Base-by-base conservation (phyloP, 2,888 invertebrate genomes). In the Hemaris fuciformis region DNA sequence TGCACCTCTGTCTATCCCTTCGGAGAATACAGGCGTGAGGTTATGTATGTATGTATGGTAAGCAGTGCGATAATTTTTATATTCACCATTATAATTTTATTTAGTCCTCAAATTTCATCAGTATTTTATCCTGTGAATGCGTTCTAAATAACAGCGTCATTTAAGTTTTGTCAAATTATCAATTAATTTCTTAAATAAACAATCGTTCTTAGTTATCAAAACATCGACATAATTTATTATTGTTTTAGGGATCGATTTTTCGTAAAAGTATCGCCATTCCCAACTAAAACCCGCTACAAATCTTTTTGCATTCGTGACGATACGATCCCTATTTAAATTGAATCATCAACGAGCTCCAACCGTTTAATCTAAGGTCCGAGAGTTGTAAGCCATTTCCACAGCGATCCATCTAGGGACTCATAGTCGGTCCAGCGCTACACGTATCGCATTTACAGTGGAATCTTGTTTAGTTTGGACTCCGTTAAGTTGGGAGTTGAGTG, bases 281-380 rank as follows among this genome's bases (percentile, higher is more conserved):
- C 27, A 20, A 18, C 45, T 45, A 15, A 2, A 38, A n/a, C 38
- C n/a, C 38, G 2, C 38, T 38, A 31, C 18, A 53, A 53, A 53
- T 31, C 8, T 18, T 5, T 48, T 15, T 3, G 4, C n/a, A 46
- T 1, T 18, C 25, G 8, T 18, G 27, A 46, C 23, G 18, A 10
- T 27, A 18, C 53, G 53, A 10, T 53, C 31, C 18, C 27, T 4
- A 88, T 88, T 86, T 82, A 82, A 85, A 87, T 87, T 87, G 83
- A 88, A 87, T 85, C 79, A 81, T 80, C 80, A 81, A 77, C 71
- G 74, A 70, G 74, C 69, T 85, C 85, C 79, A 81, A 75, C 64
- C 66, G 66, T 63, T 64, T 80, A 80, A 79, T 78, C 79, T 75
- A 53, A 59, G 66, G 64, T 60, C 62, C 65, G 41, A 22, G 64